A percentile compares a stretch with the other conserved stretches of the same genome.
Evolutionary conservation across 2,797 vertebrate species (phyloP).

Genomic region (Pseudopleuronectes americanus): DNA sequence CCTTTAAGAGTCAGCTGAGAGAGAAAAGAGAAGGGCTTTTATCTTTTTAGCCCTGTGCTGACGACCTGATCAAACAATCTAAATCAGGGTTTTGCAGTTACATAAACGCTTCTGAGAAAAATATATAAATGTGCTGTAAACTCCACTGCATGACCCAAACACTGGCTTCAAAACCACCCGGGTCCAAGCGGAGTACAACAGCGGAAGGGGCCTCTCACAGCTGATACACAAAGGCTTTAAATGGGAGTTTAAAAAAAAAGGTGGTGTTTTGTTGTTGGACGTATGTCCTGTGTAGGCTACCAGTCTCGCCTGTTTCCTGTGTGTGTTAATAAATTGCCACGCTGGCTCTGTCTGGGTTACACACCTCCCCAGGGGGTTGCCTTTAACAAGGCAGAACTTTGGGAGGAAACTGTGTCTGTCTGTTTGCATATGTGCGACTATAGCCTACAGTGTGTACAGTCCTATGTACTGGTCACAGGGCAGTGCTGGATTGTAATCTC

Average conservation of each 20-base stretch:
- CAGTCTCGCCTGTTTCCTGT: constrained; percentile 83
- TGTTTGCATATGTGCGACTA: not conserved
- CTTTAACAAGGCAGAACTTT: constrained; percentile 47
- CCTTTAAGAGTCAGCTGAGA: constrained; percentile 36
- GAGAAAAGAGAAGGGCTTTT: constrained; percentile 3
- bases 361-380: constrained; percentile 53
- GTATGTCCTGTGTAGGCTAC: constrained; percentile 76
- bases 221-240: constrained; percentile 70
- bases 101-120: constrained; percentile 11
- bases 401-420: constrained; percentile 52
- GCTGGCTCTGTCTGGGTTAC: constrained; percentile 64
- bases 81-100: not conserved
- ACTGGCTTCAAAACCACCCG: constrained; percentile 46
- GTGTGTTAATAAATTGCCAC: constrained; percentile 70
- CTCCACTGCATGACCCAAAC: constrained; percentile 29
- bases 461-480: constrained; percentile 25
- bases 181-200: constrained; percentile 28
- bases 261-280: constrained; percentile 65
- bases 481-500: constrained; percentile 39
- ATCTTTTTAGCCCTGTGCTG: not conserved
- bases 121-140: constrained; percentile 6
- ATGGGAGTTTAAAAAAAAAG: constrained; percentile 37
- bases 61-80: constrained; percentile 1
- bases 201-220: constrained; percentile 51
- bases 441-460: constrained; percentile 11